phyloP scores from a whole-genome alignment of 2,888 invertebrate species.

The Cremastobaeus sp. region DNA sequence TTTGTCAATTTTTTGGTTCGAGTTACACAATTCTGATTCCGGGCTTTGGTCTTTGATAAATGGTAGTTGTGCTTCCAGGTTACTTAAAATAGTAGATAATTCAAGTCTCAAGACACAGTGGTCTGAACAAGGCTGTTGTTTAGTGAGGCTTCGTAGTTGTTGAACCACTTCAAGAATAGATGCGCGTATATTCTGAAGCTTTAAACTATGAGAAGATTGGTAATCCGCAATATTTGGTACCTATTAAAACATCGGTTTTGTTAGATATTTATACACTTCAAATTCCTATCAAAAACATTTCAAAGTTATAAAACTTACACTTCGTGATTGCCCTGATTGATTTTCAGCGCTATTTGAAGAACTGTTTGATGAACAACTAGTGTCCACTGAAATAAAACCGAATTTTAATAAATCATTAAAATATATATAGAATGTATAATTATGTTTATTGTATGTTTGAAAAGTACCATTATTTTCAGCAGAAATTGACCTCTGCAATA shows the following conservation, averaged over 20 bases:
- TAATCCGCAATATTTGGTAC: slow-evolving; percentile 7
- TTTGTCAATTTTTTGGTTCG: too few species aligned
- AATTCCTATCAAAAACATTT: background rate
- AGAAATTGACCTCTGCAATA: slow-evolving; percentile 55
- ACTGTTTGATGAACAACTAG: background rate
- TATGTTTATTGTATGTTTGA: too few species aligned
- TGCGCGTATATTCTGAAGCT: slow-evolving; percentile 41
- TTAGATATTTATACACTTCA: background rate
- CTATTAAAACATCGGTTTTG: background rate
- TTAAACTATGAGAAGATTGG: slow-evolving; percentile 25
- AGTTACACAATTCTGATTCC: background rate
- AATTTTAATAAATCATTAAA: background rate
- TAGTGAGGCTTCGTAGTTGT: slow-evolving; percentile 50
- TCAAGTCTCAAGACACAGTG: slow-evolving; percentile 69
- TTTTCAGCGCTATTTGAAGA: too few species aligned
- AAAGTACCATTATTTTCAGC: slow-evolving; percentile 48
- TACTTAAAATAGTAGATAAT: slow-evolving; percentile 68
- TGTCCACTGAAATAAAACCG: background rate
- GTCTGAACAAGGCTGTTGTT: slow-evolving; percentile 67
- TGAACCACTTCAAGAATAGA: slow-evolving; percentile 55
- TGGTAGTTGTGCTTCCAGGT: slow-evolving; percentile 63
- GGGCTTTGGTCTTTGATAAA: background rate
- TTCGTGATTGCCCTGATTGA: too few species aligned
- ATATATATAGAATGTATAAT: background rate
- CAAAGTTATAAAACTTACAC: background rate